Percentiles rank a stretch among this genome's conserved stretches.
phyloP scores from a whole-genome alignment of 2,888 invertebrate genomes.

The Oeneis ivallda region DNA sequence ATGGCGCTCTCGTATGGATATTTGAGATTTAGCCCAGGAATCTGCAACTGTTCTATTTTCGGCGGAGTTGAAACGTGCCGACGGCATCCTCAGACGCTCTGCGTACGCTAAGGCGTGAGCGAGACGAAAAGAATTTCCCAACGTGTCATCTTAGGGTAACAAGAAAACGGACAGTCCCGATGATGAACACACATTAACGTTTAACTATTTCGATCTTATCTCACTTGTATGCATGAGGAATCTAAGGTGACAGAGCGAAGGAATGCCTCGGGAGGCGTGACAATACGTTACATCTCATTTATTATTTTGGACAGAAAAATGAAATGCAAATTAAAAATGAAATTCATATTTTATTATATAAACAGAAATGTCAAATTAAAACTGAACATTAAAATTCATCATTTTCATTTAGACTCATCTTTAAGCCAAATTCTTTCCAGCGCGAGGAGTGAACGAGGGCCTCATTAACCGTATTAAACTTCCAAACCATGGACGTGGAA shows the following conservation, averaged over 20 bases:
- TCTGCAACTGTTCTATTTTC: conserved; percentile 80
- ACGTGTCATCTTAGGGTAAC: conserved; percentile 49
- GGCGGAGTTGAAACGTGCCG: conserved; percentile 65
- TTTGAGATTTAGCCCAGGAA: conserved; percentile 84
- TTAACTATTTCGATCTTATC: conserved; percentile 78
- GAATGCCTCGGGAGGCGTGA: conserved; percentile 36
- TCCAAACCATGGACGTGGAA: conserved; percentile 56
- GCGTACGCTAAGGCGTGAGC: conserved; percentile 51
- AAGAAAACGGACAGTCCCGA: conserved; percentile 63
- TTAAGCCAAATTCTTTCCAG: conserved; percentile 63
- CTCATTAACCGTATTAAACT: conserved; percentile 73
- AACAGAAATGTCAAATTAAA: conserved; percentile 9
- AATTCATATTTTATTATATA: conserved; percentile 7
- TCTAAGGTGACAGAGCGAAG: conserved; percentile 55
- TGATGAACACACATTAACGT: conserved; percentile 77
- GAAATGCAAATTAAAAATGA: neutral
- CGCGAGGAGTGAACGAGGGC: conserved; percentile 61
- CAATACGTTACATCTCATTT: neutral
- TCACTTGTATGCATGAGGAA: conserved; percentile 52
- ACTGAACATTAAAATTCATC: conserved; percentile 30
- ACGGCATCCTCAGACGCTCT: conserved; percentile 56
- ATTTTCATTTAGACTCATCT: conserved; percentile 39
- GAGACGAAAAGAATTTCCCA: conserved; percentile 60
- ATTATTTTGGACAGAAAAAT: neutral
- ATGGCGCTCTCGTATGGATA: conserved; percentile 86